A percentile compares a stretch with the other conserved stretches of the same genome.
phyloP scores from a whole-genome alignment of 1,140 invertebrate species.

The Caenorhabditis latens region DNA sequence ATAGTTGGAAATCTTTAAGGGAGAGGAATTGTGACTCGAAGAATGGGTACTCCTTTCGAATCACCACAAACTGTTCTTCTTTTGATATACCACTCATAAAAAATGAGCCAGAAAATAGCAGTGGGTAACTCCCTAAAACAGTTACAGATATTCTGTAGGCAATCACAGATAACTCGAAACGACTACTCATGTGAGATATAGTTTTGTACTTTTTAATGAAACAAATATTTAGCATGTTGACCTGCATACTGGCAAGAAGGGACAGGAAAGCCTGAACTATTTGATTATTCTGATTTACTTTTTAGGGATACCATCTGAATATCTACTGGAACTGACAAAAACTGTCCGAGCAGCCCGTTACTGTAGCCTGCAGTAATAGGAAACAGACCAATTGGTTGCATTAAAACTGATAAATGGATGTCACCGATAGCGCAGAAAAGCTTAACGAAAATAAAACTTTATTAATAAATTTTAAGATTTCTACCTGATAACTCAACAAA shows the following conservation, averaged over 20 bases:
- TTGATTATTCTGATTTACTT: neutral
- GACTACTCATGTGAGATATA: neutral
- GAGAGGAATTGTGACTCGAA: neutral
- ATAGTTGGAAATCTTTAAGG: neutral
- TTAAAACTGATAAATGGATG: neutral
- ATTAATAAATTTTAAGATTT: neutral
- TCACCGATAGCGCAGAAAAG: neutral
- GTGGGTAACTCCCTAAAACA: neutral
- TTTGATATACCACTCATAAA: neutral
- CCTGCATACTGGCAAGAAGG: neutral
- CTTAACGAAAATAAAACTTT: neutral
- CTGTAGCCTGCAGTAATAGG: neutral
- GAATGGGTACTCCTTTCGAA: neutral
- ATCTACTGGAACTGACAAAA: constrained; percentile 2
- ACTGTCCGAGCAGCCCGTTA: neutral
- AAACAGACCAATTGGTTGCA: constrained; percentile 19
- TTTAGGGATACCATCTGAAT: neutral
- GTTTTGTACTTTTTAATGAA: constrained; percentile 3
- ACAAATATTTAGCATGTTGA: neutral
- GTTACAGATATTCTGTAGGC: neutral
- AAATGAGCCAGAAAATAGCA: neutral
- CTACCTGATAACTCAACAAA: neutral
- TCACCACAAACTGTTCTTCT: neutral
- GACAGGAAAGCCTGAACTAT: neutral
- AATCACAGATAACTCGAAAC: neutral